phyloP scores from a whole-genome alignment of 2,113 vertebrate genomes.

The Nesoenas mayeri region DNA sequence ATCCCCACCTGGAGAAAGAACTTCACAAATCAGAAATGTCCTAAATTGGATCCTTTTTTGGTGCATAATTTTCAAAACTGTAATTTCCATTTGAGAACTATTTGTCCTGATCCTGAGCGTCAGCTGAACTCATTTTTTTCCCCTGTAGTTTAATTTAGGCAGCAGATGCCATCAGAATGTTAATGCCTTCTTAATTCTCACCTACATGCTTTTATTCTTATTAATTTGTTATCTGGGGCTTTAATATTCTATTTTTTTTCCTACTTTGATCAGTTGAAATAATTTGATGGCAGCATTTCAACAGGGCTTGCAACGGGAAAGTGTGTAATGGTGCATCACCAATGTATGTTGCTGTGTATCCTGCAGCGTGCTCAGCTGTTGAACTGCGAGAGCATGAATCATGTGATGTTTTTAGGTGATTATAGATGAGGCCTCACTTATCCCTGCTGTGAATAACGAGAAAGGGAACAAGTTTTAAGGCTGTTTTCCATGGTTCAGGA shows the following conservation, averaged over 20 bases:
- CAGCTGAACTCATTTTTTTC: constrained; percentile 64
- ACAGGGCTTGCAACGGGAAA: constrained; percentile 7
- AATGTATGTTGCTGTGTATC: constrained; percentile 54
- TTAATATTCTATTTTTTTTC: constrained; percentile 61
- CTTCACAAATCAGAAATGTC: constrained; percentile 65
- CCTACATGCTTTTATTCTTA: constrained; percentile 74
- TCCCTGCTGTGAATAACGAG: constrained; percentile 46
- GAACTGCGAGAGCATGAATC: constrained; percentile 36
- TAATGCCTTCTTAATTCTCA: constrained; percentile 75
- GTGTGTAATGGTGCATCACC: constrained; percentile 64
- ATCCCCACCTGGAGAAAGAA: constrained; percentile 66
- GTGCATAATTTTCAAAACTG: constrained; percentile 66
- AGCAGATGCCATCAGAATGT: constrained; percentile 71
- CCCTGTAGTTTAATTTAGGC: constrained; percentile 69
- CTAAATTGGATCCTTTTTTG: constrained; percentile 66
- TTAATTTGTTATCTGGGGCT: constrained; percentile 71
- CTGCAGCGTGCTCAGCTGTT: constrained; percentile 65
- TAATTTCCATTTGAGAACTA: constrained; percentile 70
- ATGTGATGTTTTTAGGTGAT: constrained; percentile 65
- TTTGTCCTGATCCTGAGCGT: constrained; percentile 67
- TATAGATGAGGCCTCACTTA: constrained; percentile 54
- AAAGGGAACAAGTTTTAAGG: constrained; percentile 1
- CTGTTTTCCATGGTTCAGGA: neutral
- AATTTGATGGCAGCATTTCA: constrained; percentile 60
- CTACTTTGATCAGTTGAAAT: constrained; percentile 60